Percentiles rank a stretch among this genome's conserved stretches.
Conservation (phyloP, 2,888 invertebrate genomes). For the Tachina lurida region DNA sequence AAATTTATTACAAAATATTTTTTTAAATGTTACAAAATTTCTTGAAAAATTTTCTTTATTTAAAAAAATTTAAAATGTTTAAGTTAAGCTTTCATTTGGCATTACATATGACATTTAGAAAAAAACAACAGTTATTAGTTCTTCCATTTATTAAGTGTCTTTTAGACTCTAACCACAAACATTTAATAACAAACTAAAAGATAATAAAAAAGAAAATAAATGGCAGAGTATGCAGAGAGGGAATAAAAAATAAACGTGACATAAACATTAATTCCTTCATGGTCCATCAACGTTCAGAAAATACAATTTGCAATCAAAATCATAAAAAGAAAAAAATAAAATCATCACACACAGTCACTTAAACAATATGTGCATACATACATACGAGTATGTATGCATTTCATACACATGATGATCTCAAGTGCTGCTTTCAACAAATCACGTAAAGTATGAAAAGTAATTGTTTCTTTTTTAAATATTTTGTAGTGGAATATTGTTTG, state of each 20-base stretch:
- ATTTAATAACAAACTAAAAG: slow-evolving; percentile 46
- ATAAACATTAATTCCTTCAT: slow-evolving; percentile 66
- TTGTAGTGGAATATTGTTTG: no score
- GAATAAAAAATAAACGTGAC: slow-evolving; percentile 56
- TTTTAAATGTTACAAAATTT: no score
- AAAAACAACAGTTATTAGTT: not conserved
- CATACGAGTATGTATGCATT: not conserved
- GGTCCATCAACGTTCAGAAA: slow-evolving; percentile 57
- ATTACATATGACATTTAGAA: not conserved
- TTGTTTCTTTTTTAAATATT: not conserved
- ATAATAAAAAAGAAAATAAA: slow-evolving; percentile 35
- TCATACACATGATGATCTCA: slow-evolving; percentile 32
- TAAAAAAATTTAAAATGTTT: not conserved
- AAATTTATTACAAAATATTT: no score
- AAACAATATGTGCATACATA: not conserved
- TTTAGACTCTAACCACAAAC: slow-evolving; percentile 64
- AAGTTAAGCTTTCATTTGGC: not conserved
- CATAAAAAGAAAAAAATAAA: slow-evolving; percentile 19
- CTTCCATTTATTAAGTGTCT: slow-evolving; percentile 67
- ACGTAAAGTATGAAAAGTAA: slow-evolving; percentile 75
- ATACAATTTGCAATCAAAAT: slow-evolving; percentile 74
- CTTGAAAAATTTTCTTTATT: not conserved
- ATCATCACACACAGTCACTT: not conserved
- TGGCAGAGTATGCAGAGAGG: slow-evolving; percentile 16
- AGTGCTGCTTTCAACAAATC: slow-evolving; percentile 73